phyloP scores from a whole-genome alignment of 2,113 vertebrate species.

The Hiodon tergisus region DNA sequence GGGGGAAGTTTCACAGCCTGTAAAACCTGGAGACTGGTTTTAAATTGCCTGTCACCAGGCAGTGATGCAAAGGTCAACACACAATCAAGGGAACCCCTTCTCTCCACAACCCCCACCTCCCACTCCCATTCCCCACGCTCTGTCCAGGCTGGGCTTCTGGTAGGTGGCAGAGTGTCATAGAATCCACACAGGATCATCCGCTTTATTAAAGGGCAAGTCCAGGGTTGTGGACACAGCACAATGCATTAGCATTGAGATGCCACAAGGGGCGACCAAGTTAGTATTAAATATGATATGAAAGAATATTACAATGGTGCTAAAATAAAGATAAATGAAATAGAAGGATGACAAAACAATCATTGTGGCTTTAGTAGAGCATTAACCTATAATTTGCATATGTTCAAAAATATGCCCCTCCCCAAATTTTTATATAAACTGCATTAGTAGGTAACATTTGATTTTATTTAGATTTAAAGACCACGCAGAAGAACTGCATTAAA shows the following conservation, averaged over 20 bases:
- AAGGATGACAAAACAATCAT: too few species aligned
- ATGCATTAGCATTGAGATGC: not conserved
- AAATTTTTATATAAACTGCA: too few species aligned
- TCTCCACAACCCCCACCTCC: slow-evolving; percentile 47
- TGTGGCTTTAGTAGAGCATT: too few species aligned
- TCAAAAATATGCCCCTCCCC: too few species aligned
- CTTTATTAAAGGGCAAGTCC: slow-evolving; percentile 7
- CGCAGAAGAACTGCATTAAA: too few species aligned
- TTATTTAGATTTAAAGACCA: too few species aligned
- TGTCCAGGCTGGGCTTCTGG: not conserved
- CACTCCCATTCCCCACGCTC: not conserved
- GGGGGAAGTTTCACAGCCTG: slow-evolving; percentile 15
- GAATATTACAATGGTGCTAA: too few species aligned
- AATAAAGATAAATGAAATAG: too few species aligned
- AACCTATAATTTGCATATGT: too few species aligned
- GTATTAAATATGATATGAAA: not conserved
- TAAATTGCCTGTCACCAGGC: slow-evolving; percentile 78
- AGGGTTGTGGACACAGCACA: not conserved
- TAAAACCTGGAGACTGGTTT: slow-evolving; percentile 54
- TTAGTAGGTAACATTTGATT: too few species aligned
- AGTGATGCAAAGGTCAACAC: slow-evolving; percentile 71
- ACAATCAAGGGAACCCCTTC: slow-evolving; percentile 72
- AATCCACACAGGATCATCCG: slow-evolving; percentile 31
- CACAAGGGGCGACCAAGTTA: not conserved
- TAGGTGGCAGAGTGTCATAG: slow-evolving; percentile 57